phyloP scores from a whole-genome alignment of 2,888 invertebrate genomes.

The Dicyrtomina minuta region DNA sequence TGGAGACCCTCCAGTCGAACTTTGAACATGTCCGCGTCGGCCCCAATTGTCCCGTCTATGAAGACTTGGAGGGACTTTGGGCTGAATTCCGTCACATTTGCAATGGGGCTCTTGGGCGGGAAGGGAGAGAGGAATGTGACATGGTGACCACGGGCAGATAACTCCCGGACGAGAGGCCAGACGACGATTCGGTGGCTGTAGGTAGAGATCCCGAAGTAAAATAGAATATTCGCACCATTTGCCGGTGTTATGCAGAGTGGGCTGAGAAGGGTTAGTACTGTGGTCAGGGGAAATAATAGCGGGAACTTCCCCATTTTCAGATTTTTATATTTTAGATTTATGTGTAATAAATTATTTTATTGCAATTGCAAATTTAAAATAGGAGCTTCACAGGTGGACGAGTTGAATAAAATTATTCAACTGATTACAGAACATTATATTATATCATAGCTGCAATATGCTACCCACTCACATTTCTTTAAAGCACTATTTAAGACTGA shows the following conservation, averaged over 20 bases:
- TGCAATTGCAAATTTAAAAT: background rate
- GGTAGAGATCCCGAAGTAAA: conserved; percentile 42
- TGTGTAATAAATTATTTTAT: too few species aligned
- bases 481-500: too few species aligned
- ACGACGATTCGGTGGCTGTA: conserved; percentile 46
- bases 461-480: too few species aligned
- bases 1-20: conserved; percentile 2
- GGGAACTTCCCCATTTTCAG: too few species aligned
- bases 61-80: conserved; percentile 14
- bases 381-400: background rate
- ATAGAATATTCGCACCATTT: conserved; percentile 37
- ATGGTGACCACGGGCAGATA: conserved; percentile 41
- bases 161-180: conserved; percentile 47
- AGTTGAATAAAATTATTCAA: too few species aligned
- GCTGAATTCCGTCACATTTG: conserved; percentile 35
- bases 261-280: too few species aligned
- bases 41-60: background rate
- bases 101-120: conserved; percentile 28
- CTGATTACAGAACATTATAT: too few species aligned
- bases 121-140: conserved; percentile 43
- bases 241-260: too few species aligned
- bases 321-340: too few species aligned
- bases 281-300: too few species aligned
- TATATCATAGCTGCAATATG: too few species aligned
- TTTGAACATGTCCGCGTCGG: conserved; percentile 10